Base-by-base conservation (phyloP, 2,888 invertebrate species). In the Sialis lutaria region DNA sequence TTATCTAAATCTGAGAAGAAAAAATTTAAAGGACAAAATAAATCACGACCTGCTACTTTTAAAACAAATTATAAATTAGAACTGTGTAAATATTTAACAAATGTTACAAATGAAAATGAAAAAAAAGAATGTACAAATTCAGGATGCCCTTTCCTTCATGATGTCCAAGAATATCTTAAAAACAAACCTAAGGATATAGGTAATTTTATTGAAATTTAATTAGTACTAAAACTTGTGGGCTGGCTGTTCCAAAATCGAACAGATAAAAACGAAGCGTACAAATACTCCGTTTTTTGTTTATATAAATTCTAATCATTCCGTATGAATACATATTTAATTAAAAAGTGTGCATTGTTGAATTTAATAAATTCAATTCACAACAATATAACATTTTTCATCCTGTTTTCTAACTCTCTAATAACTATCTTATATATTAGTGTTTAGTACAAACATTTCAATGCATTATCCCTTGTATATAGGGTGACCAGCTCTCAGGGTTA, bases 81-180 rank as follows among this genome's bases (percentile, higher is more conserved):
- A 58, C 67, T 88, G 5, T 90, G 90, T 57, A 77, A 79, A 5
- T 71, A 69, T 55, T 72, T 84, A 51, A 61, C 78, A 3, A 73
- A 75, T 54, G 65, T 70, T 45, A 58, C 64, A 6, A 64, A 60
- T 42, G 70, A 67, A 3, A 64, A 69, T 46, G 63, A 57, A 56
- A 62, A 55, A 56, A 68, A 61, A 50, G 71, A 68, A 58, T 76
- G 75, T 55, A 59, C 63, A n/a, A 73, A 74, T 55, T 67, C 70
- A 35, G 76, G 76, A 45, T 93, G 92, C 58, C 72, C 71, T 48
- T 89, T 77, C 60, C 71, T 84, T 47, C 92, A 92, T 56, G 78
- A 89, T 60, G 67, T 86, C 22, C 58, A 72, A 9, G 76, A 77
- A 33, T 95, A 83, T 64, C 60, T 92, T 52, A 74, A 77, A 56